Evolutionary conservation across 2,797 vertebrate genomes (phyloP), one percentile per base, ranked within the genome.

Genomic region (Perdix hodgsoniae): DNA sequence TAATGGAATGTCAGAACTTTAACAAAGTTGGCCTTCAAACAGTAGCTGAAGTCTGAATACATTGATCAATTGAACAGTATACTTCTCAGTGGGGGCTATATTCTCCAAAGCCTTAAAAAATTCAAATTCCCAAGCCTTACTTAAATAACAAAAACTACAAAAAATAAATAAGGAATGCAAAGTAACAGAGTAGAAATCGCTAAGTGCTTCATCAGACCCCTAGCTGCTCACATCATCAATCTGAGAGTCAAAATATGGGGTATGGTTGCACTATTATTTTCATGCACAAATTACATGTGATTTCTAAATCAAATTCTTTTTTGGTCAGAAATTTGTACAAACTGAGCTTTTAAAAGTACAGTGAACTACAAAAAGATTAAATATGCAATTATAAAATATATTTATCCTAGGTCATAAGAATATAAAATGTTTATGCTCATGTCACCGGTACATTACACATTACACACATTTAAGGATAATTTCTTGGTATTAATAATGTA

Each of bases 351-450:
- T 90, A 96, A 97, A 98, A 98, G 96, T 97, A 98, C 97, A 98
- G 94, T 97, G 96, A 98, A 96, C 97, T 98, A 98, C 97, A 98
- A 98, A 97, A 95, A 96, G 97, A 97, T 97, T 97, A 98, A 98
- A 97, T 97, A 98, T 69, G 86, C 95, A 97, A 82, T 97, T 98
- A 98, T 97, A 98, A 98, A 98, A 98, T 97, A 96, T 96, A 97
- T 97, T 97, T 97, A 97, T 96, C 97, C 97, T 97, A 97, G 92
- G 79, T 95, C 56, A 1, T 95, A 96, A 95, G 97, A 97, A 97
- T 98, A 98, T 98, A 98, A 98, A 98, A 97, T 90, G 91, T 96
- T 97, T 93, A 97, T 96, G 95, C 77, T 94, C 91, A 91, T 92
- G 87, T 96, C 92, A 96, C 97, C 87, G 95, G 83, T 96, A 97